These are phyloP conservation scores for Solea solea DNA, from an alignment of 2,113 vertebrate species.

Conservation along the genomic window DNA sequence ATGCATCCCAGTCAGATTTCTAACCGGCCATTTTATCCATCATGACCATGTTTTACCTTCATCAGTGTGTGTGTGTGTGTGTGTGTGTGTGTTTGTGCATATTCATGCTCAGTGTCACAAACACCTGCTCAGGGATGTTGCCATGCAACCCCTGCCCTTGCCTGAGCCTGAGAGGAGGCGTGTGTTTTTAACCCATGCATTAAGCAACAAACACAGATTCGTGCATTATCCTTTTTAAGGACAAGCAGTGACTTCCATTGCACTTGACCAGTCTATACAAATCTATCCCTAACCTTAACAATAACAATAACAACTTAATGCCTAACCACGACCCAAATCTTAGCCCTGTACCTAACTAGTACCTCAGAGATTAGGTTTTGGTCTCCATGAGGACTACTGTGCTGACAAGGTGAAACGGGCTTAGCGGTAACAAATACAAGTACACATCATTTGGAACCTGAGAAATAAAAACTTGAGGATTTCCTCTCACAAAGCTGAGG, in stretches of 20 bases:
- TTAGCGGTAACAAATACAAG: too few relatives aligned
- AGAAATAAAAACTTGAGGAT: not conserved
- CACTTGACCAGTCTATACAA: too few relatives aligned
- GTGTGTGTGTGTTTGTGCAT: slow-evolving; percentile 25
- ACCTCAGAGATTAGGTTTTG: too few relatives aligned
- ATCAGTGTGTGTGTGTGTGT: slow-evolving; percentile 10
- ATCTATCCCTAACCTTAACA: too few relatives aligned
- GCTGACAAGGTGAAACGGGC: too few relatives aligned
- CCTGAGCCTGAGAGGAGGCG: slow-evolving; percentile 41
- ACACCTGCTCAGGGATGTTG: slow-evolving; percentile 51
- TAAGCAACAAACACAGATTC: not conserved
- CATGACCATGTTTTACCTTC: slow-evolving; percentile 23
- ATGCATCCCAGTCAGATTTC: not conserved
- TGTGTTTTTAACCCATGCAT: slow-evolving; percentile 35
- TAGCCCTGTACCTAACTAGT: too few relatives aligned
- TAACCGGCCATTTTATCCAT: slow-evolving; percentile 1
- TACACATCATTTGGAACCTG: too few relatives aligned
- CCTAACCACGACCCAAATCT: too few relatives aligned
- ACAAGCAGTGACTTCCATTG: too few relatives aligned
- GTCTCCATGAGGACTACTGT: too few relatives aligned
- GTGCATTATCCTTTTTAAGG: too few relatives aligned
- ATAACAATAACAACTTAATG: too few relatives aligned
- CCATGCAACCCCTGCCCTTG: slow-evolving; percentile 61
- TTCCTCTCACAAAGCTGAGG: not conserved
- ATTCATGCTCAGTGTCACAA: slow-evolving; percentile 35